A percentile compares a stretch with the other conserved stretches of the same genome.
Conservation (phyloP, 2,888 invertebrate species). For the Nowickia ferox region DNA sequence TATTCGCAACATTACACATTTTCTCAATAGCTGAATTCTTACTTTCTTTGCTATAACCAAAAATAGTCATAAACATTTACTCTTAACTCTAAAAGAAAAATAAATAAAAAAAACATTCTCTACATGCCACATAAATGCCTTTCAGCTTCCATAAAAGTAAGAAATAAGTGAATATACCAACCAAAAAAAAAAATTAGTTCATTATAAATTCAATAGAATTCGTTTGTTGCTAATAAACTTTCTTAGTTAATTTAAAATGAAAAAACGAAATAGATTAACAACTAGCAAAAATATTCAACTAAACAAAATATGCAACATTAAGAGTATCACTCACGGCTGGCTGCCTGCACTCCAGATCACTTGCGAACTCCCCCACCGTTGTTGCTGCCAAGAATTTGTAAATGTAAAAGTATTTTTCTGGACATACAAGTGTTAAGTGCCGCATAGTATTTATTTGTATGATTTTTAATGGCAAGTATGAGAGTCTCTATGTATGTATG, state of each 20-base stretch:
- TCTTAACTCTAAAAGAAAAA: slow-evolving; percentile 44
- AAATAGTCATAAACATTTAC: slow-evolving; percentile 69
- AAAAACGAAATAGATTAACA: slow-evolving; percentile 62
- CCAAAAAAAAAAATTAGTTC: slow-evolving; percentile 50
- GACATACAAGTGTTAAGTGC: slow-evolving; percentile 70
- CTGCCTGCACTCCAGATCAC: neutral
- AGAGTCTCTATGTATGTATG: slow-evolving; percentile 6
- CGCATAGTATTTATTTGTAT: slow-evolving; percentile 50
- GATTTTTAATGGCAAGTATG: slow-evolving; percentile 19
- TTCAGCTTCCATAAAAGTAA: slow-evolving; percentile 53
- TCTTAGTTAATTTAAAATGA: slow-evolving; percentile 62
- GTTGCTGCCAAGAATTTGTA: slow-evolving; percentile 37
- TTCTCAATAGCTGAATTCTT: slow-evolving; percentile 22
- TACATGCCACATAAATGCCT: slow-evolving; percentile 71
- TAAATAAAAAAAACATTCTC: neutral
- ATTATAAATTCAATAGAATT: slow-evolving; percentile 71
- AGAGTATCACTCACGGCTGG: slow-evolving; percentile 45
- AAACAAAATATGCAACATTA: slow-evolving; percentile 62
- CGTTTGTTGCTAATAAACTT: slow-evolving; percentile 65
- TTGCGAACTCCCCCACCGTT: slow-evolving; percentile 50
- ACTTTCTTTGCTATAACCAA: slow-evolving; percentile 63
- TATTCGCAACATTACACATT: slow-evolving; percentile 39
- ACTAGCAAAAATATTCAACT: slow-evolving; percentile 35
- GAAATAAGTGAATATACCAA: neutral
- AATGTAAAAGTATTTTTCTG: slow-evolving; percentile 34